Evolutionary conservation across 35 echinoderm and acorn worm genomes (phyloP), one percentile per base, ranked within the genome.

Genomic region (Heliocidaris tuberculata): DNA sequence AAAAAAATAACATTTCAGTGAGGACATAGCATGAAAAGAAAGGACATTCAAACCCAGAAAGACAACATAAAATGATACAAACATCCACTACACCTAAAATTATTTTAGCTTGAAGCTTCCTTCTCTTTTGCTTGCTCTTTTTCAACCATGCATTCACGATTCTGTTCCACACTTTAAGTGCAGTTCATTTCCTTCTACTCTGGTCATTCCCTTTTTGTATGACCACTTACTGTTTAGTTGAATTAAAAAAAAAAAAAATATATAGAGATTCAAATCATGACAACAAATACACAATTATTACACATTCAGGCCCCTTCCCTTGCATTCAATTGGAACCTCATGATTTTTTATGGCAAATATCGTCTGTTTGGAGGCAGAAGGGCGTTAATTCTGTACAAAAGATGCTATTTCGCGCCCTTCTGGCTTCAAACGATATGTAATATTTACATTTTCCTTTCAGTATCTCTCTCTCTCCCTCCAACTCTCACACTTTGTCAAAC

Each of bases 21-120:
- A 78, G 65, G 65, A 78, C 65, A 78, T 78, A 78, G 65, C 65
- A 78, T 78, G 65, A 78, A 78, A 78, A 56, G 21, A 78, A 78
- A 78, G 27, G 27, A 78, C 65, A 78, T 78, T 78, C 21, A 78
- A 17, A 78, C 8, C 65, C 1, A 78, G 65, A 78, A 78, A 78
- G 65, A 78, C 65, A 21, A 78, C 65, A 78, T 19, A 78, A 27
- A 78, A 78, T 78, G 27, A 78, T 78, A 78, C 65, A 78, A 7
- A 78, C 65, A 78, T 78, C 27, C 27, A n/a, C n/a, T n/a, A 70
- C 60, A 52, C 8, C 12, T 27, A 78, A 78, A 27, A 27, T 78
- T 42, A 42, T 42, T 56, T 19, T 78, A n/a, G 21, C 65, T 78
- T 78, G 65, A 78, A 27, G 21, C 27, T 78, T 56, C 52, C 52